Evolutionary conservation across 92 coral and sea anemone genomes (phyloP), one percentile per base, ranked within the genome.

Genomic region (Zoanthus solanderi): DNA sequence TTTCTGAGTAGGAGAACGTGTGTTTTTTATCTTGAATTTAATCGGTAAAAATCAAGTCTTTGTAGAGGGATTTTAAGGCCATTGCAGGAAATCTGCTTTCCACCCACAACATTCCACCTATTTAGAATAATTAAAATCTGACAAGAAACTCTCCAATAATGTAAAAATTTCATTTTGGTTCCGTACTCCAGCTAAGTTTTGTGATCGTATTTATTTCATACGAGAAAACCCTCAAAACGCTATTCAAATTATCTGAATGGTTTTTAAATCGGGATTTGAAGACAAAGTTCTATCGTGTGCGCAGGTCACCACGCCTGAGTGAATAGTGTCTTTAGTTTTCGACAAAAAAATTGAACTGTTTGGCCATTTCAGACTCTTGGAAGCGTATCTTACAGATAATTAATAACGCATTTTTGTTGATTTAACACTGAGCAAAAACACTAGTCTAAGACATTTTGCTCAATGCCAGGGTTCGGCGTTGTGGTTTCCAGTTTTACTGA

Each of bases 21-120:
- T 65, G 30, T 61, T 79, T 61, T 79, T 58, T 79, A 71, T 63
- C 69, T 7, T 7, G 29, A 5, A 8, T n/a, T 16, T 37, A 79
- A 77, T 66, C 75, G 42, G 9, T 28, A 44, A 61, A 46, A 75
- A 46, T 81, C 65, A 81, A 81, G 61, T 47, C 46, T 61, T 63
- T 57, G 23, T 44, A 56, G n/a, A 47, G 32, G 56, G 18, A 48
- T 6, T 45, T 6, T 45, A 14, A 81, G 47, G 46, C 6, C 14
- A 17, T 37, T 17, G 76, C 45, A 75, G 45, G 3, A n/a, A 66
- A 18, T 7, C 9, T 28, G 16, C 61, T 15, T 28, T 65, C 48
- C 82, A 18, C 82, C 82, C 47, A 77, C 66, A 66, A 11, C 31
- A 7, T 53, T 8, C 45, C 15, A 50, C 23, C 44, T 77, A 58